These are phyloP conservation scores for Tribolium freemani DNA, from an alignment of 2,888 invertebrate genomes.

Conservation along the genomic window DNA sequence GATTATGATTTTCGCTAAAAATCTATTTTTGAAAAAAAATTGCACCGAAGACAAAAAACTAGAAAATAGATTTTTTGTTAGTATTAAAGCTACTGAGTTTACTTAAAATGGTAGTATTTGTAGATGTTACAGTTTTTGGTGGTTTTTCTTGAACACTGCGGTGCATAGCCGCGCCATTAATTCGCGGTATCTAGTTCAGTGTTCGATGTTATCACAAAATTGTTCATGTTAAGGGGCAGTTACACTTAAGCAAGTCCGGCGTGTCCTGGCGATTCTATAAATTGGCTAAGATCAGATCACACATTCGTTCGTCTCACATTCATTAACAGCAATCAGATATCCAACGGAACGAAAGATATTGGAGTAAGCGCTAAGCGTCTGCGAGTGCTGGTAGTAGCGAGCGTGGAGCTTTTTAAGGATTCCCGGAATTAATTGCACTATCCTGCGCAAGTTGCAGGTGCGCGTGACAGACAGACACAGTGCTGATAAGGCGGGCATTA, in stretches of 20 bases:
- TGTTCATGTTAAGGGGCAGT: slow-evolving; percentile 62
- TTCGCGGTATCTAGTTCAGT: background rate
- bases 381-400: slow-evolving; percentile 18
- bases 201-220: slow-evolving; percentile 59
- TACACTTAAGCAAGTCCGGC: slow-evolving; percentile 54
- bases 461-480: slow-evolving; percentile 52
- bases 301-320: slow-evolving; percentile 60
- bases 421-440: slow-evolving; percentile 56
- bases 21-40: no score
- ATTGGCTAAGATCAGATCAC: slow-evolving; percentile 62
- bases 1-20: no score
- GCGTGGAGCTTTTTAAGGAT: slow-evolving; percentile 51
- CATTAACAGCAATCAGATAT: slow-evolving; percentile 65
- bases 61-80: no score
- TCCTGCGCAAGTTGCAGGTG: slow-evolving; percentile 44
- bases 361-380: slow-evolving; percentile 15
- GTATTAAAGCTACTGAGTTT: no score
- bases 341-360: slow-evolving; percentile 51
- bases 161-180: background rate
- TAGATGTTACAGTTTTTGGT: background rate
- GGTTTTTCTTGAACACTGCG: background rate
- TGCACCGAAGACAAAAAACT: no score
- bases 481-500: slow-evolving; percentile 51
- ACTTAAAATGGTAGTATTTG: background rate
- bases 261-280: slow-evolving; percentile 60